Evolutionary conservation across 2,797 vertebrate genomes (phyloP).

Genomic region (Masticophis lateralis): DNA sequence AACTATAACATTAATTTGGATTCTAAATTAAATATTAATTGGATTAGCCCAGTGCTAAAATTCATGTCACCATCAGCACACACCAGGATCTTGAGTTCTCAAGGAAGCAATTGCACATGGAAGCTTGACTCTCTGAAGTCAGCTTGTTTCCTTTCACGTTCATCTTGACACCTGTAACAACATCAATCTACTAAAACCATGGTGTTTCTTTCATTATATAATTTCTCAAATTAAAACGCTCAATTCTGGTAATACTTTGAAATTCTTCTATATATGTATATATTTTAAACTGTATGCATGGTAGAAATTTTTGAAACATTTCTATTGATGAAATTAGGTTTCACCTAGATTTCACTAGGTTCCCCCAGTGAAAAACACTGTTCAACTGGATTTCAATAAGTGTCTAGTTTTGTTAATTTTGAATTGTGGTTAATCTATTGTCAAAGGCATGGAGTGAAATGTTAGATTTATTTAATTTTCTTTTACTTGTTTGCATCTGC

Average conservation of each 20-base stretch:
- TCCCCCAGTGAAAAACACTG: slow-evolving; percentile 32
- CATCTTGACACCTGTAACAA: not conserved
- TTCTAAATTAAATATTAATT: not conserved
- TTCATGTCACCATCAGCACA: not conserved
- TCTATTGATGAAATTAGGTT: not conserved
- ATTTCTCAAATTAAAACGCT: not conserved
- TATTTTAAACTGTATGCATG: not conserved
- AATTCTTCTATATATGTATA: not conserved
- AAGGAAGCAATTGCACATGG: not conserved
- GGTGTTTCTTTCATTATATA: not conserved
- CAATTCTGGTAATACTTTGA: not conserved
- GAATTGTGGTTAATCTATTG: not conserved
- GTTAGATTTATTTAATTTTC: not conserved
- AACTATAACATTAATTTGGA: not conserved
- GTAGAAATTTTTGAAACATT: slow-evolving; percentile 1
- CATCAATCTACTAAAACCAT: not conserved
- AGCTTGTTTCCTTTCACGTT: not conserved
- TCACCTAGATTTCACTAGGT: too few species aligned
- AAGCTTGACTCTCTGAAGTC: not conserved
- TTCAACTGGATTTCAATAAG: not conserved
- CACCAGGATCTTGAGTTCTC: not conserved
- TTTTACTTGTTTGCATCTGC: slow-evolving; percentile 29
- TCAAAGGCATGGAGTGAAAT: not conserved
- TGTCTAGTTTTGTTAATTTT: slow-evolving; percentile 36
- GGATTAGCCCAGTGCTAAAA: not conserved